Evolutionary conservation across 2,797 vertebrate genomes (phyloP).

Genomic region (Coregonus suidteri): DNA sequence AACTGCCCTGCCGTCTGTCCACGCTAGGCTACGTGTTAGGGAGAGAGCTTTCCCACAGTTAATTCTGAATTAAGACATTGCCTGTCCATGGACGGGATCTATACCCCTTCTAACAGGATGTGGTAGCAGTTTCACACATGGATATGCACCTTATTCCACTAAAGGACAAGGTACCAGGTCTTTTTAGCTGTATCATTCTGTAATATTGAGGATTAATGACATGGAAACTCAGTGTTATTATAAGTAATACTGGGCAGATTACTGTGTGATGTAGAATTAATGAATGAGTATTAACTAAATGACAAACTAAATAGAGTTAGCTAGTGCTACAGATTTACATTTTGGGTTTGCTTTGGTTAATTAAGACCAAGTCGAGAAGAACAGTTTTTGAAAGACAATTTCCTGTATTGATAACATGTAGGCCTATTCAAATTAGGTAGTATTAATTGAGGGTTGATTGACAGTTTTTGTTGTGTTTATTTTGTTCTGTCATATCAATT

Average conservation of each 20-base stretch:
- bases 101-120: constrained; percentile 49
- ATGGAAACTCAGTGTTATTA: not conserved
- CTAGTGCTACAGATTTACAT: not conserved
- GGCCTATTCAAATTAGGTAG: no score
- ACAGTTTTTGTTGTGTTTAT: no score
- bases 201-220: not conserved
- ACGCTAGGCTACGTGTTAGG: constrained; percentile 23
- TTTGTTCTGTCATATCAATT: no score
- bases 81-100: constrained; percentile 18
- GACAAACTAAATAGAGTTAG: not conserved
- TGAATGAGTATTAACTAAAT: not conserved
- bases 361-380: not conserved
- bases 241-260: not conserved
- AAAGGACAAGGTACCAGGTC: constrained; percentile 49
- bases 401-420: no score
- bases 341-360: not conserved
- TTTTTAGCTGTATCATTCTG: not conserved
- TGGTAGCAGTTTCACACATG: constrained; percentile 30
- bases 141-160: constrained; percentile 29
- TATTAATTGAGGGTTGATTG: no score
- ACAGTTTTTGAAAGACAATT: no score
- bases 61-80: constrained; percentile 45
- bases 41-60: constrained; percentile 51
- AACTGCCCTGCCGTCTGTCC: constrained; percentile 44
- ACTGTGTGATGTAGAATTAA: not conserved